Percentiles rank a stretch among this genome's conserved stretches.
These are phyloP conservation scores for Heterochromis multidens DNA, from an alignment of 2,113 vertebrate species.

Conservation along the genomic window DNA sequence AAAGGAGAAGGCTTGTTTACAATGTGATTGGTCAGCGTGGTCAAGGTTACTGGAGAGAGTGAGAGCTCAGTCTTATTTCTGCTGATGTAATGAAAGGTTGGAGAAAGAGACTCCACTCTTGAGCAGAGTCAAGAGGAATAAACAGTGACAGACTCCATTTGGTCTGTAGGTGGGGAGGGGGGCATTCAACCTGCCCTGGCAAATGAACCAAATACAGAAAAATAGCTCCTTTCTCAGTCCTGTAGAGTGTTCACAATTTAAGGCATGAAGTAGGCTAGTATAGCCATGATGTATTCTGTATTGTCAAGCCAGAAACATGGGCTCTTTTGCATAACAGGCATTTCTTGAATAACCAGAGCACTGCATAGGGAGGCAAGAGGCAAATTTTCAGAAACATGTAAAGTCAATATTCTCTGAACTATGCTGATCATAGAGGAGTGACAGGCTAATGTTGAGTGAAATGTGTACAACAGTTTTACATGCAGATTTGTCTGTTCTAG, in stretches of 20 bases:
- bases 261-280: neutral
- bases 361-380: neutral
- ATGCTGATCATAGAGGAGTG: neutral
- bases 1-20: slow-evolving; percentile 28
- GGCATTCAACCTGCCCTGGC: neutral
- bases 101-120: slow-evolving; percentile 2
- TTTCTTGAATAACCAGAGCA: neutral
- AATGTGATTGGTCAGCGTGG: slow-evolving; percentile 27
- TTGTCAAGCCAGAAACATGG: neutral
- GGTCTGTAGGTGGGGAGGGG: neutral
- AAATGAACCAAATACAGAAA: slow-evolving; percentile 9
- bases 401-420: neutral
- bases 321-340: neutral
- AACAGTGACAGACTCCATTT: slow-evolving; percentile 8
- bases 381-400: neutral
- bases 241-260: neutral
- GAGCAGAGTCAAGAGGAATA: slow-evolving; percentile 9
- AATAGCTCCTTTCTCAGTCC: neutral
- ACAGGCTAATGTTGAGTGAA: neutral
- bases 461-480: neutral
- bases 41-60: slow-evolving; percentile 27
- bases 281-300: neutral
- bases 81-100: slow-evolving; percentile 12
- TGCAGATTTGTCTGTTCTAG: neutral
- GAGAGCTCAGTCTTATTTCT: neutral